Percentiles rank a stretch among this genome's conserved stretches.
phyloP scores from a whole-genome alignment of 2,888 invertebrate species.

The Octonoba sinensis region DNA sequence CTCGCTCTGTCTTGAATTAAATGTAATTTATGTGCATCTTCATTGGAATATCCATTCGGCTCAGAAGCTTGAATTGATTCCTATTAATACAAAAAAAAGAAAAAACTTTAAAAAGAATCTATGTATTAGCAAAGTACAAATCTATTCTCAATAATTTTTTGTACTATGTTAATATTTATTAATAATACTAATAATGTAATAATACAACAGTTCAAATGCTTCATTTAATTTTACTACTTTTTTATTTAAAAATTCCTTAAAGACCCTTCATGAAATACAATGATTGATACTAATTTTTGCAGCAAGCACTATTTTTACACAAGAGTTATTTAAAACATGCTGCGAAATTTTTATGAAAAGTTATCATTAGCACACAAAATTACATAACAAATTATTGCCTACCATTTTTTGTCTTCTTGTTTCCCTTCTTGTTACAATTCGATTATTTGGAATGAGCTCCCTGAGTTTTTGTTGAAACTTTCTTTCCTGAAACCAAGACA shows the following conservation, averaged over 20 bases:
- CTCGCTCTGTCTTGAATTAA: slow-evolving; percentile 28
- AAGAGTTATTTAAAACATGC: background rate
- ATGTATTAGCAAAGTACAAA: background rate
- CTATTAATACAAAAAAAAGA: background rate
- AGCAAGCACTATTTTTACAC: background rate
- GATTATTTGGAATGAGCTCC: slow-evolving; percentile 21
- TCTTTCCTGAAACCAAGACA: slow-evolving; percentile 20
- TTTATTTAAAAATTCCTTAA: background rate
- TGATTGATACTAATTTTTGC: background rate
- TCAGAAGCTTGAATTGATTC: background rate
- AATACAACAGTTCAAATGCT: too few relatives aligned
- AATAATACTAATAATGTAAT: too few relatives aligned
- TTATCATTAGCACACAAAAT: too few relatives aligned
- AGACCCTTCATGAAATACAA: background rate
- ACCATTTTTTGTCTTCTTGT: slow-evolving; percentile 24
- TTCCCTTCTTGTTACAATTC: slow-evolving; percentile 21
- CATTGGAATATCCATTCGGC: slow-evolving; percentile 13
- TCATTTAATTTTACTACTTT: too few relatives aligned
- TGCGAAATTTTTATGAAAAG: background rate
- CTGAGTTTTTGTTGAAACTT: slow-evolving; percentile 37
- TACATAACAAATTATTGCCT: slow-evolving; percentile 1
- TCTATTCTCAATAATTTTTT: too few relatives aligned
- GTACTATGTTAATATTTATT: too few relatives aligned
- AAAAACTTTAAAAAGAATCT: background rate
- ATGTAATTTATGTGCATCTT: slow-evolving; percentile 22